Conservation (phyloP, 2,113 vertebrate genomes). For the Montifringilla adamsi region DNA sequence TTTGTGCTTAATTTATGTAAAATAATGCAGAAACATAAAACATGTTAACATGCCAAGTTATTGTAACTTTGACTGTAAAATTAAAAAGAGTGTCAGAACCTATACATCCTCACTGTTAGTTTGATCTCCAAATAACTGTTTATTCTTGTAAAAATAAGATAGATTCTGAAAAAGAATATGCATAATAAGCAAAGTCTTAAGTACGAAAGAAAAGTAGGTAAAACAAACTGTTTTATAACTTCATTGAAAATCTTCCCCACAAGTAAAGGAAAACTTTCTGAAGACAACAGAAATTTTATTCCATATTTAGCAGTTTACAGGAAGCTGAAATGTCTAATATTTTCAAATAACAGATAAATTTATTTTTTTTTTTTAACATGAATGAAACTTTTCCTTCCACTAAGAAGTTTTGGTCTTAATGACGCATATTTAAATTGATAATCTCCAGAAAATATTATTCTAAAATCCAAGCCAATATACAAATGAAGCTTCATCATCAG, state of each 20-base stretch:
- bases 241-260: background rate
- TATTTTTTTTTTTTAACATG: background rate
- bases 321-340: background rate
- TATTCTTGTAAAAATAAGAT: background rate
- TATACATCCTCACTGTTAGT: background rate
- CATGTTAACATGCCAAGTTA: background rate
- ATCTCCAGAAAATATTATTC: background rate
- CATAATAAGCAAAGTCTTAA: background rate
- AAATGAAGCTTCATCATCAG: background rate
- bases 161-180: background rate
- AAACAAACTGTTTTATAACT: background rate
- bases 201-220: background rate
- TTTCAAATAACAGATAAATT: background rate
- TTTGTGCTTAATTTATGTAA: background rate
- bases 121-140: background rate
- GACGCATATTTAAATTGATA: background rate
- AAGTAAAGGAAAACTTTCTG: background rate
- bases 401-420: background rate
- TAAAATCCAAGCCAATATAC: background rate
- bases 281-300: background rate
- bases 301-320: background rate
- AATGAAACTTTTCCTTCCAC: background rate
- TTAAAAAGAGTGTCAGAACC: background rate
- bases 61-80: background rate
- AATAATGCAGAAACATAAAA: background rate